These are phyloP conservation scores for Agriopis aurantiaria DNA, from an alignment of 2,888 invertebrate genomes.

Conservation along the genomic window DNA sequence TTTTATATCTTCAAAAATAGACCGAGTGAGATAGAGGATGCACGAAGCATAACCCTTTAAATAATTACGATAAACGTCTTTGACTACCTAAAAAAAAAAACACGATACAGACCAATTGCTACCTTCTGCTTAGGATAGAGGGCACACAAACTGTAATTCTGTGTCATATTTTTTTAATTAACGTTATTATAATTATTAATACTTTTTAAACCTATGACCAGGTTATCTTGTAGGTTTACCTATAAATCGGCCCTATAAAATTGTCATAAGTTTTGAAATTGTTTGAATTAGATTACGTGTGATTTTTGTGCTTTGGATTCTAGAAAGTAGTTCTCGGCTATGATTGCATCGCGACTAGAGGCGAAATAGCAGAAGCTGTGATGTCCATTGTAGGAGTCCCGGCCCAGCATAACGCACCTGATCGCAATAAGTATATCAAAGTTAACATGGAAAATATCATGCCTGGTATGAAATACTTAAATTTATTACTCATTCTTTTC, in stretches of 20 bases:
- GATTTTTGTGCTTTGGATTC: neutral
- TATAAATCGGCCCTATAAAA: too few species aligned
- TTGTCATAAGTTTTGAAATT: neutral
- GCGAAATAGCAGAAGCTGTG: conserved; percentile 62
- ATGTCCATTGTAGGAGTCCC: conserved; percentile 71
- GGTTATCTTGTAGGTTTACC: too few species aligned
- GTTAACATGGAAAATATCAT: conserved; percentile 61
- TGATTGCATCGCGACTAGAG: conserved; percentile 61
- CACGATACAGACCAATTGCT: neutral
- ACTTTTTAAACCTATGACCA: too few species aligned
- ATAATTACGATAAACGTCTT: too few species aligned
- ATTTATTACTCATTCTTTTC: neutral
- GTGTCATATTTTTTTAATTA: too few species aligned
- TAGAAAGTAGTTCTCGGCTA: conserved; percentile 72
- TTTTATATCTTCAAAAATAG: too few species aligned
- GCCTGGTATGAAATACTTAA: conserved; percentile 55
- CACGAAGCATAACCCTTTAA: too few species aligned
- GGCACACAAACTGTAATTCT: too few species aligned
- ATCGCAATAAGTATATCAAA: conserved; percentile 62
- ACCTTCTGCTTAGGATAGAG: too few species aligned
- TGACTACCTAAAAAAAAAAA: too few species aligned
- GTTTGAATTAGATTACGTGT: neutral
- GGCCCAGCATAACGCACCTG: conserved; percentile 73
- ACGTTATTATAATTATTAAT: too few species aligned
- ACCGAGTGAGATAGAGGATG: too few species aligned